Evolutionary conservation across 2,113 vertebrate genomes (phyloP).

Genomic region (Oxygymnocypris stewartii): DNA sequence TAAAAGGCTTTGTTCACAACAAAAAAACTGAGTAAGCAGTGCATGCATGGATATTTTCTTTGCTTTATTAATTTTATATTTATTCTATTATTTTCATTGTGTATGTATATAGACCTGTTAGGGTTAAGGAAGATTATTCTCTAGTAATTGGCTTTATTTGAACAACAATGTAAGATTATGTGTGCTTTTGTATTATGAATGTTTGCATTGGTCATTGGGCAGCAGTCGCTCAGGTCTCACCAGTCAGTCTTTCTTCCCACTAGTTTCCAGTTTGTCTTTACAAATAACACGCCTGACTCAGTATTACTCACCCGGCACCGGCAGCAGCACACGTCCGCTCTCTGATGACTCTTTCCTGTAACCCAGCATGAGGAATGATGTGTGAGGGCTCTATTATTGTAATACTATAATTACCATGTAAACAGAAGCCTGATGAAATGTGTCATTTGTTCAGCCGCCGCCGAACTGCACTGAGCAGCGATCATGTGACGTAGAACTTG

Average conservation of each 20-base stretch:
- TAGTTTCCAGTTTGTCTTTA: slow-evolving; percentile 26
- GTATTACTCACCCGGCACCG: neutral
- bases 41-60: too few species aligned
- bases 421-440: slow-evolving; percentile 30
- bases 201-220: slow-evolving; percentile 12
- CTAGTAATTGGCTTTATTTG: neutral
- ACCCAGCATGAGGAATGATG: neutral
- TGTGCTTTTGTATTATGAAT: neutral
- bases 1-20: neutral
- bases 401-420: slow-evolving; percentile 33
- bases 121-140: neutral
- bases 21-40: too few species aligned
- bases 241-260: slow-evolving; percentile 7
- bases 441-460: slow-evolving; percentile 4
- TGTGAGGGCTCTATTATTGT: slow-evolving; percentile 27
- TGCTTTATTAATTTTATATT: too few species aligned
- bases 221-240: neutral
- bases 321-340: slow-evolving; percentile 5
- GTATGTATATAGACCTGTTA: neutral
- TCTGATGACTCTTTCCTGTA: slow-evolving; percentile 18
- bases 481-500: neutral
- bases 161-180: neutral
- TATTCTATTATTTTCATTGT: too few species aligned
- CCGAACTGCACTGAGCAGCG: neutral
- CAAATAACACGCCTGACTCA: slow-evolving; percentile 23